These are phyloP conservation scores for Papilio polytes DNA, from an alignment of 1,140 invertebrate species.

Conservation along the genomic window DNA sequence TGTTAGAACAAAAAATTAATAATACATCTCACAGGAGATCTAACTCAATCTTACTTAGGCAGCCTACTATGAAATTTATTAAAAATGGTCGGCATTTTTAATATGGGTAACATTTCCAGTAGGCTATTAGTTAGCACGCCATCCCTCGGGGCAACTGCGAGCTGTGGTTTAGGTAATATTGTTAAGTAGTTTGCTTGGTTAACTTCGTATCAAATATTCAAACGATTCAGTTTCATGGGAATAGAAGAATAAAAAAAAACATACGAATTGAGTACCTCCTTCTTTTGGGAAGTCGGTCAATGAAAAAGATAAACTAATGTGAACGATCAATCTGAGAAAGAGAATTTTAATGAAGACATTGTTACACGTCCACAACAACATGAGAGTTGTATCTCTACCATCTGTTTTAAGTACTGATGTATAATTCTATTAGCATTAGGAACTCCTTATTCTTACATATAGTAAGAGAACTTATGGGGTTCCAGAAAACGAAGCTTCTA, in stretches of 20 bases:
- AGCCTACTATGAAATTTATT: constrained; percentile 16
- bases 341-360: neutral
- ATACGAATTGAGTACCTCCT: too few relatives aligned
- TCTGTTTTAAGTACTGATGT: too few relatives aligned
- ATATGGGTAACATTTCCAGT: constrained; percentile 3
- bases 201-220: constrained; percentile 10
- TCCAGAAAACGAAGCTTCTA: too few relatives aligned
- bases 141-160: neutral
- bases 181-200: neutral
- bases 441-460: too few relatives aligned
- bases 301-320: neutral
- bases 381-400: neutral
- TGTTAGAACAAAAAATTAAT: neutral
- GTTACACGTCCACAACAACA: neutral
- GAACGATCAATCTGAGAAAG: neutral
- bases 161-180: constrained; percentile 21
- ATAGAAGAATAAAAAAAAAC: neutral
- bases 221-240: neutral
- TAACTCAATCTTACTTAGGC: constrained; percentile 8
- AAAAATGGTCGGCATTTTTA: constrained; percentile 9
- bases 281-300: too few relatives aligned
- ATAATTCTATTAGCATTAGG: too few relatives aligned
- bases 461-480: too few relatives aligned
- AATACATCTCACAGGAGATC: neutral
- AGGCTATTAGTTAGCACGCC: constrained; percentile 4